These are phyloP conservation scores for Nycteola revayana DNA, from an alignment of 2,888 invertebrate species.

Conservation along the genomic window DNA sequence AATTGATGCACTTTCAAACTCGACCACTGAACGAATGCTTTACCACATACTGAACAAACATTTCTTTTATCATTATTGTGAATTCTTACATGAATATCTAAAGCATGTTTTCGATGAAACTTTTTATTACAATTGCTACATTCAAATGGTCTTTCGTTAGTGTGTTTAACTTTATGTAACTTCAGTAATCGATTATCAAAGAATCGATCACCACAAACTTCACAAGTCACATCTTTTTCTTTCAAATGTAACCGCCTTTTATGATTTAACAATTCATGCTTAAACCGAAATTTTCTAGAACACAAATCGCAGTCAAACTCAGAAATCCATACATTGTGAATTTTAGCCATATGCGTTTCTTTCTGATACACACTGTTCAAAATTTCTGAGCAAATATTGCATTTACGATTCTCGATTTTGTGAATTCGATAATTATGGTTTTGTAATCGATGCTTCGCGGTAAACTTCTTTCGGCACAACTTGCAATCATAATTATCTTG, in stretches of 20 bases:
- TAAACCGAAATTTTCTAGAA: slow-evolving; percentile 11
- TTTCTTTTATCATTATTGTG: slow-evolving; percentile 40
- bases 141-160: slow-evolving; percentile 20
- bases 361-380: slow-evolving; percentile 15
- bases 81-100: slow-evolving; percentile 14
- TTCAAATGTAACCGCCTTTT: slow-evolving; percentile 39
- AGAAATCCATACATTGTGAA: slow-evolving; percentile 10
- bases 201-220: slow-evolving; percentile 40
- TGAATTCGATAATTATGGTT: slow-evolving; percentile 10
- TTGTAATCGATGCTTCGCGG: slow-evolving; percentile 1
- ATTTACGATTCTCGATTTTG: slow-evolving; percentile 10
- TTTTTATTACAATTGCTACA: slow-evolving; percentile 22
- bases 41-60: slow-evolving; percentile 40
- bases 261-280: slow-evolving; percentile 23
- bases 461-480: slow-evolving; percentile 14
- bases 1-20: slow-evolving; percentile 6
- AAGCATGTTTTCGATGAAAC: slow-evolving; percentile 18
- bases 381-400: slow-evolving; percentile 12
- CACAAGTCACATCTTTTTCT: slow-evolving; percentile 41
- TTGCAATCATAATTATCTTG: slow-evolving; percentile 10
- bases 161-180: slow-evolving; percentile 37
- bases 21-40: slow-evolving; percentile 27
- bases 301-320: slow-evolving; percentile 16
- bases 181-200: slow-evolving; percentile 33
- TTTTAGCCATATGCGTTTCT: slow-evolving; percentile 13